Evolutionary conservation across 2,888 invertebrate species (phyloP).

Genomic region (Heliconius hortense): DNA sequence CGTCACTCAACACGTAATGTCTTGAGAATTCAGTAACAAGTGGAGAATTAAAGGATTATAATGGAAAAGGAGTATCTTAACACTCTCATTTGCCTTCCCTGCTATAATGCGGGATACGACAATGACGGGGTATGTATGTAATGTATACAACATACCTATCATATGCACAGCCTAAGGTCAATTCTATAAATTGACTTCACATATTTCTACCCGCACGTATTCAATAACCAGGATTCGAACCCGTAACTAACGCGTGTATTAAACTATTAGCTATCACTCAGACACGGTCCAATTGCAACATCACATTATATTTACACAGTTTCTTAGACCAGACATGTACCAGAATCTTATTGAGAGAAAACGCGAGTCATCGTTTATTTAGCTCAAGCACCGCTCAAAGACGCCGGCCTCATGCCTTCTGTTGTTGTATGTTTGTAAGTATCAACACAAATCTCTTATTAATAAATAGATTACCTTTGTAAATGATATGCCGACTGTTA

Average conservation of each 20-base stretch:
- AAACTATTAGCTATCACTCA: neutral
- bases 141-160: too few relatives aligned
- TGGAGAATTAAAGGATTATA: too few relatives aligned
- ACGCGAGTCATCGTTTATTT: constrained; percentile 63
- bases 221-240: neutral
- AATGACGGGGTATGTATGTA: too few relatives aligned
- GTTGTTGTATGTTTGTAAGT: constrained; percentile 55
- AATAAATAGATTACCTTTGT: constrained; percentile 77
- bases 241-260: neutral
- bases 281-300: constrained; percentile 4
- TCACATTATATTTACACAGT: constrained; percentile 6
- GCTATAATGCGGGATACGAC: too few relatives aligned
- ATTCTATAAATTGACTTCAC: too few relatives aligned
- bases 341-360: constrained; percentile 45
- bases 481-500: constrained; percentile 65
- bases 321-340: constrained; percentile 48
- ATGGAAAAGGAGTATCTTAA: too few relatives aligned
- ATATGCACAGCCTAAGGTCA: too few relatives aligned
- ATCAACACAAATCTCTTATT: constrained; percentile 64
- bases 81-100: too few relatives aligned
- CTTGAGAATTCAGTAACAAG: too few relatives aligned
- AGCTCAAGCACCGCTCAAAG: constrained; percentile 45
- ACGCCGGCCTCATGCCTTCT: constrained; percentile 42
- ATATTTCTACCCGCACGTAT: neutral
- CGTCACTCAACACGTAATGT: too few relatives aligned